These are phyloP conservation scores for rabbit (Oryctolagus cuniculus) DNA, from an alignment of 2,113 vertebrate species.

Conservation along the genomic window DNA sequence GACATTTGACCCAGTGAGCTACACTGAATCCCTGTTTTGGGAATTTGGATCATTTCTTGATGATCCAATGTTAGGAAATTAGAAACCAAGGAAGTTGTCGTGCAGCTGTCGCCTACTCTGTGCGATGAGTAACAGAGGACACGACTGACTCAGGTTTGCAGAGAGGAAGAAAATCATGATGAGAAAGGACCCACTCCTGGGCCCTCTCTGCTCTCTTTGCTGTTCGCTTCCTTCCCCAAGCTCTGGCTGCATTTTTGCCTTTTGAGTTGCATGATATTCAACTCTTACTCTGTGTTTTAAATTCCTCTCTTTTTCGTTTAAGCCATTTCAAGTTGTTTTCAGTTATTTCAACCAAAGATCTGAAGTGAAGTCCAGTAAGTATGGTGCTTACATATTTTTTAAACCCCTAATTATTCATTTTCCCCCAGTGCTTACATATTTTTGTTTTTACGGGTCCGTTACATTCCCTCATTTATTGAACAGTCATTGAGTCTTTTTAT, in stretches of 20 bases:
- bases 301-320: conserved; percentile 17
- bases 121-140: not conserved
- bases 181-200: not conserved
- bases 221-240: not conserved
- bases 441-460: conserved; percentile 58
- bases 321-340: conserved; percentile 58
- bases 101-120: not conserved
- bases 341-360: conserved; percentile 45
- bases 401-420: not conserved
- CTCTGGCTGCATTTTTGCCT: not conserved
- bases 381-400: not conserved
- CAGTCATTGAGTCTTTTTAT: not conserved
- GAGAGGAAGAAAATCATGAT: not conserved
- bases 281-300: not conserved
- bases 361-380: conserved; percentile 11
- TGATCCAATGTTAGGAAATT: not conserved
- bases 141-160: not conserved
- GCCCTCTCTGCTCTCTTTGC: not conserved
- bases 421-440: not conserved
- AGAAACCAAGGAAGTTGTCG: not conserved
- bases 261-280: not conserved
- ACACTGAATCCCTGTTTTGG: not conserved
- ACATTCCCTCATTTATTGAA: conserved; percentile 49
- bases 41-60: conserved; percentile 8
- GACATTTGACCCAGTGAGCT: not conserved